Evolutionary conservation across 2,113 vertebrate species (phyloP), one percentile per base, ranked within the genome.

Genomic region (Neoarius graeffei): DNA sequence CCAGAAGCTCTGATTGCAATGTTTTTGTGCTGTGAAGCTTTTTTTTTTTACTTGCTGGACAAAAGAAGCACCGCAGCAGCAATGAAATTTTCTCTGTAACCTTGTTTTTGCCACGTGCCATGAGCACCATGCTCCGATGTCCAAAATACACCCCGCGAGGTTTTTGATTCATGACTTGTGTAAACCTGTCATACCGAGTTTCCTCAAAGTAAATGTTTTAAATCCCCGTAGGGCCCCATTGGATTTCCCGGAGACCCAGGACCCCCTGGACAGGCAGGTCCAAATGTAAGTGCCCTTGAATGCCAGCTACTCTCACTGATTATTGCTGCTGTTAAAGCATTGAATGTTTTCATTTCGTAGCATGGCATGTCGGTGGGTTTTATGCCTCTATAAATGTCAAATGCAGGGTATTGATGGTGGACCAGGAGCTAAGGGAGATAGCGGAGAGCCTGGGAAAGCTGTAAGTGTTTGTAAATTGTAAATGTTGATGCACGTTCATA

Each of bases 171-270:
- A 2, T 77, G 48, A 13, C 10, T 23, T 27, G 76, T 57, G 52
- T 80, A 35, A 60, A 60, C 5, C 13, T 60, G 13, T 20, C 27
- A 8, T 59, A 23, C 17, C 14, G 1, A 50, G 11, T 15, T 60
- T 80, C 56, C 50, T n/a, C 4, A 25, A 8, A 71, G 17, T 57
- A 69, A 67, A 30, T 50, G 17, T 54, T 83, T 83, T 57, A 83
- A 90, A 76, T 87, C 1, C 25, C 74, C 67, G 3, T 66, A 99
- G 98, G 98, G 98, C 71, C 96, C 97, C 4, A 89, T 95, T 48
- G 96, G 94, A 90, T 96, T 94, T 73, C 97, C 97, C 0, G 97
- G 97, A 90, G 97, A 97, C 84, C 67, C 94, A 0, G 97, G 97
- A 17, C 86, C 97, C 10, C 86, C 95, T 0, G 98, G 98, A 93